Evolutionary conservation across 2,113 vertebrate species (phyloP).

Genomic region (Ranitomeya imitator): DNA sequence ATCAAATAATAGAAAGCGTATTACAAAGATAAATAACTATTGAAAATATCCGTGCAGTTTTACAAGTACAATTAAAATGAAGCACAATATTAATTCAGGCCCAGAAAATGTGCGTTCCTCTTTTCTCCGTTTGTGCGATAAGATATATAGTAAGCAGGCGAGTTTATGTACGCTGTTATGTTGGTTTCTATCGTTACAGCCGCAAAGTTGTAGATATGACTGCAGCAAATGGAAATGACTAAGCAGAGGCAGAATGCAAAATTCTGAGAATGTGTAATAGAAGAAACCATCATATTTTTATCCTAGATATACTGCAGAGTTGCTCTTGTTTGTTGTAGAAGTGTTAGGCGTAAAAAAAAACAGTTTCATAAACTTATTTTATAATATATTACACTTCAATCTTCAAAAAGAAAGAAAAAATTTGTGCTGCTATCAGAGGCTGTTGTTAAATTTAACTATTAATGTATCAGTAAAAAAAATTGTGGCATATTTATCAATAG

Average conservation of each 20-base stretch:
- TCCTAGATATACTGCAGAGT: background rate
- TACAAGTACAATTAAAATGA: background rate
- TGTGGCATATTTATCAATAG: too few relatives aligned
- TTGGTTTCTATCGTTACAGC: conserved; percentile 13
- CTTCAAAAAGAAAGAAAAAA: too few relatives aligned
- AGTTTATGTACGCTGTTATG: conserved; percentile 26
- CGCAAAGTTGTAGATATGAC: conserved; percentile 44
- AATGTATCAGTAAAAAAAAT: too few relatives aligned
- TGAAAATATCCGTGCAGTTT: background rate
- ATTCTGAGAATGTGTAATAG: conserved; percentile 42
- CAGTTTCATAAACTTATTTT: background rate
- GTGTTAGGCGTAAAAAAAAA: background rate
- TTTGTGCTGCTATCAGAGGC: too few relatives aligned
- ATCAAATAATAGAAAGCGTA: background rate
- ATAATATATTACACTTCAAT: background rate
- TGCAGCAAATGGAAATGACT: conserved; percentile 43
- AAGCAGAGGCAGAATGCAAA: conserved; percentile 28
- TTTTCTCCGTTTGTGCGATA: background rate
- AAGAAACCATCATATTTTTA: conserved; percentile 32
- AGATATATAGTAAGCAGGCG: background rate
- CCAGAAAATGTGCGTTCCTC: background rate
- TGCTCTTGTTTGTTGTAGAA: background rate
- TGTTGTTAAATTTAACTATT: too few relatives aligned
- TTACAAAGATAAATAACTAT: background rate
- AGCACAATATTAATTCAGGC: background rate